Evolutionary conservation across 2,797 vertebrate species (phyloP).

Genomic region (Xenopus petersii): DNA sequence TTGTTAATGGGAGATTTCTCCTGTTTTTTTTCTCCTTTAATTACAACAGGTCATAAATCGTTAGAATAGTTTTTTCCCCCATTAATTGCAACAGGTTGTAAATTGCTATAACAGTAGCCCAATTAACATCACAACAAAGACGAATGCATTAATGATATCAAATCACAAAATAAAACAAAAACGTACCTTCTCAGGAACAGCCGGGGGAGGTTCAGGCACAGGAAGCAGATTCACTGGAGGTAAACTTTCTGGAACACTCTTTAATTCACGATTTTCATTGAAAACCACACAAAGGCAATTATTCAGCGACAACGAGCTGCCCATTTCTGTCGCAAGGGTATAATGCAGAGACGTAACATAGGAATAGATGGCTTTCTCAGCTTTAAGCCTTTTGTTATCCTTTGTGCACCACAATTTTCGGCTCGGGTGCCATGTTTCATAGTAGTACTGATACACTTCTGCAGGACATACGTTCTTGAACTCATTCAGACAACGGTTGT

Average conservation of each 20-base stretch:
- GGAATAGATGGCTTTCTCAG: slow-evolving; percentile 14
- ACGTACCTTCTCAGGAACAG: slow-evolving; percentile 29
- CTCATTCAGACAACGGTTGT: slow-evolving; percentile 35
- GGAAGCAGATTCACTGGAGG: neutral
- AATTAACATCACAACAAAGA: no score
- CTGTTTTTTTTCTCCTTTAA: no score
- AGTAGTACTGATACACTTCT: slow-evolving; percentile 37
- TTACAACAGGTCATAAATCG: no score
- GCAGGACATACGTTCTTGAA: slow-evolving; percentile 15
- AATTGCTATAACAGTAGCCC: no score
- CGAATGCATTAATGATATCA: no score
- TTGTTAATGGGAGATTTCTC: no score
- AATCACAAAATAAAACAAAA: neutral
- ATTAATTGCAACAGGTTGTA: no score
- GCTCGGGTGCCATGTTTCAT: slow-evolving; percentile 38
- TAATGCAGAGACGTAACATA: slow-evolving; percentile 37
- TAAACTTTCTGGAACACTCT: slow-evolving; percentile 20
- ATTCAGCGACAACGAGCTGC: slow-evolving; percentile 19
- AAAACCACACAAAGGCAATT: slow-evolving; percentile 38
- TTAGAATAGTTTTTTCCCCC: no score
- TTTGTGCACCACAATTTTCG: slow-evolving; percentile 38
- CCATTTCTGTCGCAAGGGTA: slow-evolving; percentile 24
- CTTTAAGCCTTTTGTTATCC: slow-evolving; percentile 28
- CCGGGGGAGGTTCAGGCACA: slow-evolving; percentile 7
- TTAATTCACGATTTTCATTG: slow-evolving; percentile 18